These are phyloP conservation scores for Pristionchus mayeri DNA, from an alignment of 2,888 invertebrate species.

Conservation along the genomic window DNA sequence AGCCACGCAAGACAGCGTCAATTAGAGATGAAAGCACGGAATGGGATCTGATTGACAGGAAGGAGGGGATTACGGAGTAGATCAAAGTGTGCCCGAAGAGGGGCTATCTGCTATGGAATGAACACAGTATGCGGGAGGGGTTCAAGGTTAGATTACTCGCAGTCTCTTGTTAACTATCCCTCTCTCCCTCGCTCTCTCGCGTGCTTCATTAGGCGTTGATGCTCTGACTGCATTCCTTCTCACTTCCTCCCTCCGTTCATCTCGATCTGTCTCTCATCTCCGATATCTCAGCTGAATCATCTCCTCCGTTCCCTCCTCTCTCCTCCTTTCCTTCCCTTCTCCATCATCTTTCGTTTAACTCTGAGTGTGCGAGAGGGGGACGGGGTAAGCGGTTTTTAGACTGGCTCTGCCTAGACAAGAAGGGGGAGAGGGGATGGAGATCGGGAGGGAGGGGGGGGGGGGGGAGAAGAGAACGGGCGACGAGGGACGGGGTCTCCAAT, in stretches of 20 bases:
- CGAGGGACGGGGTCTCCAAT: conserved; percentile 21
- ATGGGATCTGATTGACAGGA: conserved; percentile 32
- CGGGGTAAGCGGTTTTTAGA: conserved; percentile 47
- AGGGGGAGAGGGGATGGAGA: conserved; percentile 28
- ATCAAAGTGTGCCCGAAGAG: neutral
- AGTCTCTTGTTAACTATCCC: neutral
- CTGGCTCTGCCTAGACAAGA: conserved; percentile 43
- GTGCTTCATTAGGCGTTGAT: neutral
- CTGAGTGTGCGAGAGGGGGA: conserved; percentile 30
- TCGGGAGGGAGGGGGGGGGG: conserved; percentile 9
- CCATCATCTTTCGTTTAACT: conserved; percentile 22
- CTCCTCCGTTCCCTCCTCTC: conserved; percentile 4
- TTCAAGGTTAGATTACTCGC: conserved; percentile 27
- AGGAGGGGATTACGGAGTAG: neutral
- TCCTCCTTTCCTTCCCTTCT: neutral
- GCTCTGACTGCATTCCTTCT: no score
- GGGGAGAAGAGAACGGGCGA: neutral
- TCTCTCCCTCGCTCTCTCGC: neutral
- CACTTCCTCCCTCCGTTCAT: neutral
- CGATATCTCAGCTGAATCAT: conserved; percentile 25
- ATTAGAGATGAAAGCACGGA: neutral
- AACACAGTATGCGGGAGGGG: conserved; percentile 8
- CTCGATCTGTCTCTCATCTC: neutral
- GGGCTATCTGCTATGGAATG: neutral
- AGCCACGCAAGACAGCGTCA: neutral